A percentile compares a stretch with the other conserved stretches of the same genome.
Evolutionary conservation across 2,888 invertebrate species (phyloP).

Genomic region (Melinaea menophilus): DNA sequence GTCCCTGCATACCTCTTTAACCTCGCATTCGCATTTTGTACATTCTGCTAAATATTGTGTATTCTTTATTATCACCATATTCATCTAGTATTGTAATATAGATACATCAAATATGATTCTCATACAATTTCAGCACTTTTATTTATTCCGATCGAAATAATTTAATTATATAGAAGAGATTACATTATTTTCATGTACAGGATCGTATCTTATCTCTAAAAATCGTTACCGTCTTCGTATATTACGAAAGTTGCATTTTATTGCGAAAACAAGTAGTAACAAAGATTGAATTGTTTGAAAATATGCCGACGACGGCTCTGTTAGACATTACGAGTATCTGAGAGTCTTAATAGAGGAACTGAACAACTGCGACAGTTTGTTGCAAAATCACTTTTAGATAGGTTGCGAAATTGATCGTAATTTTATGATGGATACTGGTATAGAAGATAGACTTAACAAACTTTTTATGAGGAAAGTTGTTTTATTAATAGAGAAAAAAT

Average conservation of each 20-base stretch:
- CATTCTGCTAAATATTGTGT: too few relatives aligned
- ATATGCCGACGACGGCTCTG: not conserved
- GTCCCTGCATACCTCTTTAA: too few relatives aligned
- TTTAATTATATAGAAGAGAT: not conserved
- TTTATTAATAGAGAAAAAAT: too few relatives aligned
- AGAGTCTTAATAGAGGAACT: not conserved
- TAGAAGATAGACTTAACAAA: not conserved
- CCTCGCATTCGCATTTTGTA: too few relatives aligned
- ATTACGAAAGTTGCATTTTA: not conserved
- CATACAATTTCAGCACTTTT: too few relatives aligned
- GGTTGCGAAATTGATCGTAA: conserved; percentile 12
- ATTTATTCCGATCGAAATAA: not conserved
- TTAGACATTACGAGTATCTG: conserved; percentile 1
- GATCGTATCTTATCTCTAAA: not conserved
- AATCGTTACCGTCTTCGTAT: not conserved
- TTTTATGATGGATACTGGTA: not conserved
- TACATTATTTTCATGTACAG: not conserved
- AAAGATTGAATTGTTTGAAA: not conserved
- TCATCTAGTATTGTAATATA: too few relatives aligned
- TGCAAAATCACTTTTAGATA: conserved; percentile 9
- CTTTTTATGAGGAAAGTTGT: too few relatives aligned
- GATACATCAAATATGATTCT: too few relatives aligned
- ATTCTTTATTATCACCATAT: too few relatives aligned
- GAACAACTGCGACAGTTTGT: not conserved
- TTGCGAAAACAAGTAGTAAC: not conserved